Evolutionary conservation across 2,797 vertebrate species (phyloP).

Genomic region (Microcaecilia unicolor): DNA sequence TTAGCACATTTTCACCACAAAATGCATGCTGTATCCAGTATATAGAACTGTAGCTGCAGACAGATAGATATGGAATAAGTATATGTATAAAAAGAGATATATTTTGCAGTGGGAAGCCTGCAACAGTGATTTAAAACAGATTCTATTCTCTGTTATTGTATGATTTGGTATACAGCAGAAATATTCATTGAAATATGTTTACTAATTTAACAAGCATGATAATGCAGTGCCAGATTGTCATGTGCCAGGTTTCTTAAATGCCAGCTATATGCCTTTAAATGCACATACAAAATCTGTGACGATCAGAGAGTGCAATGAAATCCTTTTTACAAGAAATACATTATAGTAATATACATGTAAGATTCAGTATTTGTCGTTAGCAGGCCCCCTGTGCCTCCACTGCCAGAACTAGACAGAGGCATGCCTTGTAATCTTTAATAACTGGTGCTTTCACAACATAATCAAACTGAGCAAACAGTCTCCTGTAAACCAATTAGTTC

Average conservation of each 20-base stretch:
- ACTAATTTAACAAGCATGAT: neutral
- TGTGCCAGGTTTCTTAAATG: neutral
- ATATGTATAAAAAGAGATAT: constrained; percentile 62
- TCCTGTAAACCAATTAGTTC: neutral
- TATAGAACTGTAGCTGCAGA: no score
- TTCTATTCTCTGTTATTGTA: neutral
- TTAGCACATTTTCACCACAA: constrained; percentile 68
- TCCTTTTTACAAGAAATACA: constrained; percentile 8
- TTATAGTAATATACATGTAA: constrained; percentile 1
- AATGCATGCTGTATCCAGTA: no score
- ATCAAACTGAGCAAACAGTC: neutral
- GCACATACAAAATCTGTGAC: neutral
- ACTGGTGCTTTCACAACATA: neutral
- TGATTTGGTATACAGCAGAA: neutral
- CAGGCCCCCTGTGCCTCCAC: neutral
- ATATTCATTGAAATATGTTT: neutral
- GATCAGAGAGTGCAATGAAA: constrained; percentile 1
- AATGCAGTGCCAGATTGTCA: neutral
- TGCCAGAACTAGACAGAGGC: neutral
- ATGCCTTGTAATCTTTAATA: neutral
- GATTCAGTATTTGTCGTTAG: neutral
- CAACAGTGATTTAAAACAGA: no score
- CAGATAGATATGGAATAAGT: constrained; percentile 67
- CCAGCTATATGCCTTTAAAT: neutral
- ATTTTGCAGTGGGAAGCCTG: constrained; percentile 44